Percentiles rank a stretch among this genome's conserved stretches.
Evolutionary conservation across 92 coral and sea anemone species (phyloP).

Genomic region (Bergia puertoricense): DNA sequence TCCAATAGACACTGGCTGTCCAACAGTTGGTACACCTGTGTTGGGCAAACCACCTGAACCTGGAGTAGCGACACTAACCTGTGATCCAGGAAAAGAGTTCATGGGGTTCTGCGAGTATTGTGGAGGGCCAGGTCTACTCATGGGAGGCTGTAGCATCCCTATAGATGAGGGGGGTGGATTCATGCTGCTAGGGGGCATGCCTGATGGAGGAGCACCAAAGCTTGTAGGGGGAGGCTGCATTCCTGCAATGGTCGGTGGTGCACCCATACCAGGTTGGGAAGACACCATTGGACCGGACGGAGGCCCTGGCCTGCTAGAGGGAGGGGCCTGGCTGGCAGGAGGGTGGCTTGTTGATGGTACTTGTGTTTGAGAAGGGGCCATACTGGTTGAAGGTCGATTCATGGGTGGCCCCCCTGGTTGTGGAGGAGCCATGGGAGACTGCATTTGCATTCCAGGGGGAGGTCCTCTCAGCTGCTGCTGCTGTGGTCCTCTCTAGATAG

Average conservation of each 20-base stretch:
- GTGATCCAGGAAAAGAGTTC: constrained; percentile 66
- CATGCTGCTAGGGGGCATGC: constrained; percentile 46
- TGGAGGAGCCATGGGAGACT: constrained; percentile 9
- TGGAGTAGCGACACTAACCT: constrained; percentile 73
- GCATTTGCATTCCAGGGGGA: constrained; percentile 21
- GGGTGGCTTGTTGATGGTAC: constrained; percentile 25
- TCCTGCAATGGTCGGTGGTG: constrained; percentile 30
- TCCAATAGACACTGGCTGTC: constrained; percentile 44
- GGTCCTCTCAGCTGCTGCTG: constrained; percentile 26
- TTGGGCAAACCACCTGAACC: constrained; percentile 38
- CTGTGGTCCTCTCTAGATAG: constrained; percentile 32
- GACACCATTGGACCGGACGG: constrained; percentile 26
- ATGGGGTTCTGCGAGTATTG: constrained; percentile 63
- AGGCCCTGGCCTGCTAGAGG: constrained; percentile 18
- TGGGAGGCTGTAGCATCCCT: constrained; percentile 58
- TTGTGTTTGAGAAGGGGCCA: constrained; percentile 39
- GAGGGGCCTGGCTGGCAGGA: constrained; percentile 37
- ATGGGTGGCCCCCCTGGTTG: constrained; percentile 45
- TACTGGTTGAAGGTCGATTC: constrained; percentile 36
- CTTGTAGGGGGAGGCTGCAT: constrained; percentile 62
- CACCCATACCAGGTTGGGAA: constrained; percentile 29
- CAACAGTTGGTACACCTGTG: neutral
- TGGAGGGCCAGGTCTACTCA: constrained; percentile 58
- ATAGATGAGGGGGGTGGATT: constrained; percentile 48
- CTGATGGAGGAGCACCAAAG: constrained; percentile 43